Evolutionary conservation across 2,797 vertebrate genomes (phyloP), one percentile per base, ranked within the genome.

Genomic region (Dendrocincla tyrannina): DNA sequence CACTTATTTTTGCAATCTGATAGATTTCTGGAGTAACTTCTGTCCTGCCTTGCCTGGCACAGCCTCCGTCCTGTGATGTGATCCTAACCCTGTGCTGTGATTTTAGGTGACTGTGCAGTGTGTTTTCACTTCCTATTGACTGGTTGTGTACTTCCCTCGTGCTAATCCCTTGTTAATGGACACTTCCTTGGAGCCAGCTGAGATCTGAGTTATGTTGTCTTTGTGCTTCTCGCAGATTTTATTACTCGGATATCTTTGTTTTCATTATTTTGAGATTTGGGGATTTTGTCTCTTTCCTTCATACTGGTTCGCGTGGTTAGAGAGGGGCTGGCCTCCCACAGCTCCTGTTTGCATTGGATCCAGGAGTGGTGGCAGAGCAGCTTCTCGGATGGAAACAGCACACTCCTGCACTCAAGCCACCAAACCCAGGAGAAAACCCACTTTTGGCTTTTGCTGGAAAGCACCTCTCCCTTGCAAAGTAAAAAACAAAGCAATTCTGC

Each of bases 101-200:
- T 85, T 72, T 35, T 33, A 52, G 93, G 63, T 22, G 63, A 33
- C 90, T 75, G 74, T 35, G 66, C 2, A 33, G 80, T 55, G 89
- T 89, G 92, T 97, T 97, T 95, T 97, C 82, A 50, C 96, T 97
- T 97, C 96, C 85, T 94, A 95, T 93, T 94, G 97, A 93, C 96
- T 88, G 91, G 91, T 93, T 96, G 95, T 94, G 93, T 93, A 88
- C 91, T 97, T 97, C 96, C 94, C 97, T 96, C 93, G 80, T 2
- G 11, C 95, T 98, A 98, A 98, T 98, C 98, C 97, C 82, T 89
- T 81, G 93, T 97, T 98, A 98, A 98, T 97, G 97, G 97, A 98
- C 96, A 96, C 95, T 97, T 97, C 95, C 95, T 95, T 94, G 88
- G 94, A 98, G 95, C 97, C 97, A 97, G 97, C 96, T 97, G 97